These are phyloP conservation scores for Petrosia ficiformis DNA, from an alignment of 37 sponge, comb jelly and placozoan species.

Conservation along the genomic window DNA sequence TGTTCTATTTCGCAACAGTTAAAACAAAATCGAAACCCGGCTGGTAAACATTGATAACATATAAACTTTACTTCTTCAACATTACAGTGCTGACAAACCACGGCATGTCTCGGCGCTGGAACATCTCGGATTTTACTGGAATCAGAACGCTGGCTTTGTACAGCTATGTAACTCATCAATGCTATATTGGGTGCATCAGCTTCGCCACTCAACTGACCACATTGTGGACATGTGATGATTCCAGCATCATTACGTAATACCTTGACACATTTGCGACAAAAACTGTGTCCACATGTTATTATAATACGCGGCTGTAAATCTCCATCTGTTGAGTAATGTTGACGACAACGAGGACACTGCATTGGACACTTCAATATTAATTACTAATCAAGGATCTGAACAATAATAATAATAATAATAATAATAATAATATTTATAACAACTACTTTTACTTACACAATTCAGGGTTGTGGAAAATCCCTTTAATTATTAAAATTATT, in stretches of 20 bases:
- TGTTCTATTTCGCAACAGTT: constrained; percentile 36
- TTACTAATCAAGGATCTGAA: neutral
- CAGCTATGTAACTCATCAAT: constrained; percentile 60
- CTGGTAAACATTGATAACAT: constrained; percentile 51
- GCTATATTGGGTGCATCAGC: constrained; percentile 58
- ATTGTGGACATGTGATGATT: constrained; percentile 44
- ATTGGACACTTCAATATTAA: constrained; percentile 10
- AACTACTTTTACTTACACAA: no score
- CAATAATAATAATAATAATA: no score
- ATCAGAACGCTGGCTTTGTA: neutral
- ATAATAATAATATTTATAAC: no score
- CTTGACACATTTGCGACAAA: constrained; percentile 45
- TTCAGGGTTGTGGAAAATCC: no score
- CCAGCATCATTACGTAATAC: neutral
- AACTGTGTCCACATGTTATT: constrained; percentile 60
- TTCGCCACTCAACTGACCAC: constrained; percentile 23
- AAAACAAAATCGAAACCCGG: constrained; percentile 53
- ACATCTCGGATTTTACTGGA: constrained; percentile 14
- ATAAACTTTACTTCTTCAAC: constrained; percentile 23
- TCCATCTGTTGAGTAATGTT: constrained; percentile 41
- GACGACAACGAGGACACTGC: constrained; percentile 45
- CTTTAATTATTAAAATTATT: no score
- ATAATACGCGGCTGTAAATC: constrained; percentile 50
- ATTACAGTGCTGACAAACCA: constrained; percentile 50
- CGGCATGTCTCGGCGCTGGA: constrained; percentile 25